Evolutionary conservation across 1,140 invertebrate genomes (phyloP), one percentile per base, ranked within the genome.

Genomic region (Nylanderia fulva): DNA sequence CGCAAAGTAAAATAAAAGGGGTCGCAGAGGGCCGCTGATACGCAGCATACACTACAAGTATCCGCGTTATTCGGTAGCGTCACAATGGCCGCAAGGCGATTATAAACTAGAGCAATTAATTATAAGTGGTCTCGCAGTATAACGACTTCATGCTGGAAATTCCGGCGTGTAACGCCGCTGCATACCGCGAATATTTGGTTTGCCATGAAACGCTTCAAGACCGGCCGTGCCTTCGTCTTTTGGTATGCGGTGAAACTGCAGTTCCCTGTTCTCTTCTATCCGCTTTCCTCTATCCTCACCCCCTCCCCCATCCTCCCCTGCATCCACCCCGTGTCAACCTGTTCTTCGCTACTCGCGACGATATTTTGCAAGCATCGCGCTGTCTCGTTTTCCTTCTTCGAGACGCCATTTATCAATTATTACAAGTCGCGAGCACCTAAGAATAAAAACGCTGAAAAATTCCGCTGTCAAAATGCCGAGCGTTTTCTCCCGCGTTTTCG

Each of bases 71-170:
- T 85, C 82, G 68, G 74, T 72, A 68, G 75, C 87, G 87, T 90
- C 87, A 89, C 90, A 91, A 91, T 91, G 84, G 85, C 89, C 84
- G 63, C 89, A 92, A 92, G 89, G 86, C 86, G 90, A 91, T 93
- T 93, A 93, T 92, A 91, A 93, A 92, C 92, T 93, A 91, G 87
- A 86, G 89, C 91, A 92, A 92, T 93, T 92, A 93, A 92, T 92
- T 92, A 90, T 91, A 91, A 90, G 90, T 90, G 86, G 87, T 89
- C 82, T 86, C 83, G 79, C 83, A 85, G 90, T 86, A 88, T 88
- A 91, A 91, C 86, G 90, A 92, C 86, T 91, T 87, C 85, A 91
- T 89, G 86, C 69, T 88, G 82, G 85, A 89, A 91, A 92, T 92
- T 92, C 90, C 90, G 83, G 69, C 58, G 85, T 87, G 86, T 75